Evolutionary conservation across 2,797 vertebrate genomes (phyloP).

Genomic region (Rhabdophis nuchalis): DNA sequence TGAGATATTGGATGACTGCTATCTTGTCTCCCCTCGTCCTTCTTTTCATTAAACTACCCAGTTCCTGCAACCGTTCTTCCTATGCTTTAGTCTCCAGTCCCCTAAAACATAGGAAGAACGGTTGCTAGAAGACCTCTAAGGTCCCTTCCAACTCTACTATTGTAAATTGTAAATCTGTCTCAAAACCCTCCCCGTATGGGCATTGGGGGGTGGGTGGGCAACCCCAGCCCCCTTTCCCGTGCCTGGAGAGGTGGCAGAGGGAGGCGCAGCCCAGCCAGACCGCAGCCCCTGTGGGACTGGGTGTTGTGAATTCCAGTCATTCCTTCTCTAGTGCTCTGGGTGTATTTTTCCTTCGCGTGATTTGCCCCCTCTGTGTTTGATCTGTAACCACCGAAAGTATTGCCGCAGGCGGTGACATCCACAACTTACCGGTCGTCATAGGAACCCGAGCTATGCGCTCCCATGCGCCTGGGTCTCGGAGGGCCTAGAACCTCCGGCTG

Average conservation of each 20-base stretch:
- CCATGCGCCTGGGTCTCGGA: slow-evolving; percentile 42
- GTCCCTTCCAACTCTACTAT: no score
- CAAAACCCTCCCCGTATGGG: rapidly evolving
- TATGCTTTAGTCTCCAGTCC: no score
- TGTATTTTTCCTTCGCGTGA: slow-evolving; percentile 29
- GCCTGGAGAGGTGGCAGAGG: background rate
- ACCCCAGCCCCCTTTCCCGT: slow-evolving; percentile 11
- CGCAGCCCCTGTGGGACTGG: background rate
- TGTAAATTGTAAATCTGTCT: background rate
- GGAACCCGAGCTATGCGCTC: slow-evolving; percentile 53
- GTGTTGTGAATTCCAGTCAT: slow-evolving; percentile 51
- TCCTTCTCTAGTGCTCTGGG: slow-evolving; percentile 21
- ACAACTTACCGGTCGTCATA: slow-evolving; percentile 65
- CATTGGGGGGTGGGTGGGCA: background rate
- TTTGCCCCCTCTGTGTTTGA: slow-evolving; percentile 52
- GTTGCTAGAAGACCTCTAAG: no score
- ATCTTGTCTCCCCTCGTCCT: no score
- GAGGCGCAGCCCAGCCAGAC: background rate
- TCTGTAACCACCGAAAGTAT: slow-evolving; percentile 59
- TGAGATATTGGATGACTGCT: no score
- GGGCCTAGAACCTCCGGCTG: slow-evolving; percentile 56
- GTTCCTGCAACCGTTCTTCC: no score
- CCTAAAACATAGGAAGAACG: no score
- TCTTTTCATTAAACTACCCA: no score
- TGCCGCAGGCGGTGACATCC: slow-evolving; percentile 57